Base-by-base conservation (phyloP, 1,140 invertebrate genomes). In the Dendrolimus punctatus region DNA sequence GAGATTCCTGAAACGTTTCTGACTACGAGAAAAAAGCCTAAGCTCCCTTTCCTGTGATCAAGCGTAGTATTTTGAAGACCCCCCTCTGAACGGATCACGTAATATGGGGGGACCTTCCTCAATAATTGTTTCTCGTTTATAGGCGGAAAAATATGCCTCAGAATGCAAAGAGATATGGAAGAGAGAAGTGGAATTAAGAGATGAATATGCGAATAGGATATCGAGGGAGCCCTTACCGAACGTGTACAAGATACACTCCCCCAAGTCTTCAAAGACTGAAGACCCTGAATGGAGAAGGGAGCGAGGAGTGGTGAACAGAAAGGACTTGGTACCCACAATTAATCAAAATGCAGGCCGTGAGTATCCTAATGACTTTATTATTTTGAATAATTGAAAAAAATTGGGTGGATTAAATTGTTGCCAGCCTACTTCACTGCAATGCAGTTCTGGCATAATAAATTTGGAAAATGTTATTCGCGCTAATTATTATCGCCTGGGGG, bases 261-360 rank as follows among this genome's bases (percentile, higher is more conserved):
- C 57, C 0, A 36, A 6, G 5, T 5, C 8, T 0, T 23, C 23
- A 38, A 36, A 9, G 5, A 49, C 6, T 4, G 10, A 49, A 6
- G 40, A 49, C 0, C n/a, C 46, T 5, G 36, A 39, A 1, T 63
- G 62, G 62, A 65, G 55, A 6, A 6, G 47, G 1, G 23, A 58
- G 1, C 38, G 46, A 3, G 66, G 57, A 2, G 49, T 73, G 0
- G 53, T 80, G 40, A 38, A 6, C 6, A 60, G 75, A 40, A 57
- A 50, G n/a, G 63, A 77, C 43, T 60, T 78, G 46, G 66, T 54
- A 44, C 75, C 71, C 5, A 52, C 54, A 3, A 49, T 75, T 6
- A 41, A 68, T 6, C 63, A 76, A 37, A 49, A 71, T 51, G 64
- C 71, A 36, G 62, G 55, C 7, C 46, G 74, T 80, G 48, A 52